phyloP scores from a whole-genome alignment of 2,888 invertebrate genomes.

The Nemotelus pantherinus region DNA sequence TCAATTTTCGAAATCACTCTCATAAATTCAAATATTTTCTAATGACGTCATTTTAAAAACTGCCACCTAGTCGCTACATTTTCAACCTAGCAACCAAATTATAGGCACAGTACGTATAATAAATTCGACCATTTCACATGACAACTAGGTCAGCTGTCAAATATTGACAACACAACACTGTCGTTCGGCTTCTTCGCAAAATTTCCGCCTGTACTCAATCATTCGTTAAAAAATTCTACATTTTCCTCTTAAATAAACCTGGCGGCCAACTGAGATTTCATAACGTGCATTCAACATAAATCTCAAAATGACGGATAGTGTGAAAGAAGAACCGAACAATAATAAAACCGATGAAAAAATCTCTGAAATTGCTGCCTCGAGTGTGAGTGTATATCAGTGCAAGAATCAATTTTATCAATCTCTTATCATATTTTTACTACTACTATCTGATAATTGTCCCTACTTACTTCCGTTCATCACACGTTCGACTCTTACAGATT shows the following conservation, averaged over 20 bases:
- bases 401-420: constrained; percentile 14
- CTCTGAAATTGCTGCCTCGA: constrained; percentile 63
- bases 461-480: not conserved
- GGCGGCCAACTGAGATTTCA: not conserved
- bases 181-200: constrained; percentile 33
- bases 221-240: not conserved
- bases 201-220: constrained; percentile 26
- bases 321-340: constrained; percentile 54
- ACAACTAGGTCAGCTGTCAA: constrained; percentile 50
- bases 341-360: constrained; percentile 56
- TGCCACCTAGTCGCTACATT: constrained; percentile 12
- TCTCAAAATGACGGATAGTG: constrained; percentile 54
- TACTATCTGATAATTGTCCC: not conserved
- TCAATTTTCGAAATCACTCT: not conserved
- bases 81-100: not conserved
- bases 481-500: constrained; percentile 63
- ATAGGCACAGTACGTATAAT: not conserved
- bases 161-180: constrained; percentile 56
- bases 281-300: not conserved
- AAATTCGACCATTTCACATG: constrained; percentile 21
- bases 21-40: not conserved
- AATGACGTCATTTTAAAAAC: constrained; percentile 16
- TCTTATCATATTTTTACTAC: constrained; percentile 53
- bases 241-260: not conserved
- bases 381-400: constrained; percentile 57